Evolutionary conservation across 2,888 invertebrate species (phyloP).

Genomic region (Ennomos erosarius): DNA sequence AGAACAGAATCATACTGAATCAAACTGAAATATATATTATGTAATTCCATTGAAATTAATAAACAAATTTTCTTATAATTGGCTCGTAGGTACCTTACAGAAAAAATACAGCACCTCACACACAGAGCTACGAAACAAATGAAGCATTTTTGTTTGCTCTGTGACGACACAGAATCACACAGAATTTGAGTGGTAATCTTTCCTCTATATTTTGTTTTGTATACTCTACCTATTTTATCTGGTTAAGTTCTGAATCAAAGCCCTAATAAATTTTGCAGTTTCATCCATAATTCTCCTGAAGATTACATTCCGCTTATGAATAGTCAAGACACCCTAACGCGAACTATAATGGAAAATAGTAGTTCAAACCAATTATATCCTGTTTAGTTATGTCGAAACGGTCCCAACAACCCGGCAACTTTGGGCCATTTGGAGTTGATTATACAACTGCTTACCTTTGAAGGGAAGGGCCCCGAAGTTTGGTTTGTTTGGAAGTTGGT

Average conservation of each 20-base stretch:
- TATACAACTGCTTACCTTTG: constrained; percentile 29
- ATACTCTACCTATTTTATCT: background rate
- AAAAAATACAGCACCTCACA: no score
- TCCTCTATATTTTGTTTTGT: background rate
- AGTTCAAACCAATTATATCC: constrained; percentile 31
- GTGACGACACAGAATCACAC: no score
- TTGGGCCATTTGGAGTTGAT: constrained; percentile 29
- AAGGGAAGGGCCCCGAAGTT: constrained; percentile 16
- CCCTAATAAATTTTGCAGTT: background rate
- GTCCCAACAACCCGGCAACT: constrained; percentile 24
- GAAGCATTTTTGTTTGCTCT: no score
- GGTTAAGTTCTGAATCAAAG: no score
- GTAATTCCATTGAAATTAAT: no score
- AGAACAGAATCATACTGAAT: no score
- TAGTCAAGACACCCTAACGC: constrained; percentile 1
- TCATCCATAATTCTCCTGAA: background rate
- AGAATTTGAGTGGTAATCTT: no score
- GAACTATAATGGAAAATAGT: constrained; percentile 21
- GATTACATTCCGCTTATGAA: constrained; percentile 2
- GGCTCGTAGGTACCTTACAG: no score
- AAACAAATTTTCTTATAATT: no score
- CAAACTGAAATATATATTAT: no score
- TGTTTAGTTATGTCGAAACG: constrained; percentile 20
- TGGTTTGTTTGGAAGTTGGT: constrained; percentile 19
- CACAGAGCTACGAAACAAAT: no score